Conservation (phyloP, 1,140 invertebrate species). For the Bombyx mandarina region DNA sequence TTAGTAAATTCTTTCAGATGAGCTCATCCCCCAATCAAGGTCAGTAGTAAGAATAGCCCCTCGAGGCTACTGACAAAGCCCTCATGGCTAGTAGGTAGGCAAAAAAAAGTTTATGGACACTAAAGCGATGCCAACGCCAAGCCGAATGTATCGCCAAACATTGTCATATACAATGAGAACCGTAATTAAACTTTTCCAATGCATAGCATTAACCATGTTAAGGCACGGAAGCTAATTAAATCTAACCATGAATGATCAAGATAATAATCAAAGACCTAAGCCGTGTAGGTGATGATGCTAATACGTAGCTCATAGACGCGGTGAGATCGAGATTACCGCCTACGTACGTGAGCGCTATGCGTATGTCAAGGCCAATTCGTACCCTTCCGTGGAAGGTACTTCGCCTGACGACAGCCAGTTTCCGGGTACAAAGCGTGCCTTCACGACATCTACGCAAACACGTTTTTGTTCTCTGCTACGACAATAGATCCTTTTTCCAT, state of each 20-base stretch:
- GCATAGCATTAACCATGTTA: slow-evolving; percentile 12
- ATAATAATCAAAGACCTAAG: slow-evolving; percentile 19
- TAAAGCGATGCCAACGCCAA: too few species aligned
- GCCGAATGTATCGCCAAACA: too few species aligned
- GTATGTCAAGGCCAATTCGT: slow-evolving; percentile 44
- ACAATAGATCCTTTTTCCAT: too few species aligned
- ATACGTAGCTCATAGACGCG: slow-evolving; percentile 39
- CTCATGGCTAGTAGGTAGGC: too few species aligned
- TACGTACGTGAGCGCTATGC: slow-evolving; percentile 30
- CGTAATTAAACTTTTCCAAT: neutral
- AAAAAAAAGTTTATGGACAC: too few species aligned
- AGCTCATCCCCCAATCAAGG: too few species aligned
- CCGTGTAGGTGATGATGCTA: slow-evolving; percentile 26
- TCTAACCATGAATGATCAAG: slow-evolving; percentile 36
- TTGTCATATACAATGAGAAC: too few species aligned
- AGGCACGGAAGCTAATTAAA: slow-evolving; percentile 33
- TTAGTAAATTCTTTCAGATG: too few species aligned
- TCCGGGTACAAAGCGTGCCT: slow-evolving; percentile 30
- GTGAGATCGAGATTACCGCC: slow-evolving; percentile 38
- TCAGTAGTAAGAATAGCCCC: too few species aligned
- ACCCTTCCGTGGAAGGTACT: slow-evolving; percentile 25
- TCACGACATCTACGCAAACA: slow-evolving; percentile 3
- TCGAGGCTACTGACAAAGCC: too few species aligned
- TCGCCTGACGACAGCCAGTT: slow-evolving; percentile 40
- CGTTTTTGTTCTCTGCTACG: neutral